A percentile compares a stretch with the other conserved stretches of the same genome.
These are phyloP conservation scores for Urocolius indicus DNA, from an alignment of 2,113 vertebrate species.

Conservation along the genomic window DNA sequence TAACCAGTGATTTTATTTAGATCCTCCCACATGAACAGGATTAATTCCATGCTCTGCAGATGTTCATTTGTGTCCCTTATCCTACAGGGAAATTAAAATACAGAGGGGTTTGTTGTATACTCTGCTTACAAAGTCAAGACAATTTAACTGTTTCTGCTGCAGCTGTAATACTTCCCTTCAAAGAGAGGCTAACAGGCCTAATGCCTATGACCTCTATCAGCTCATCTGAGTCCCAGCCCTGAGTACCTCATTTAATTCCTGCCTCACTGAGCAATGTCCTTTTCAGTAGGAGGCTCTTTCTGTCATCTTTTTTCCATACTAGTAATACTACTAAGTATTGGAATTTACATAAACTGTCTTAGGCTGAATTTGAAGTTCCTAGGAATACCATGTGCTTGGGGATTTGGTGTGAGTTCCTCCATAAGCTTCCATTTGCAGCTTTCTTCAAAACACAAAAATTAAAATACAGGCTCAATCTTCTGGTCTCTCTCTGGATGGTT, in stretches of 20 bases:
- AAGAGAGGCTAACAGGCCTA: not conserved
- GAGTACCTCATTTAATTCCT: not conserved
- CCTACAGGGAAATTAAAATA: not conserved
- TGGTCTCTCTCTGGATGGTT: not conserved
- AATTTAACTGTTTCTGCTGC: not conserved
- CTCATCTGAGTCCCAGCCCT: not conserved
- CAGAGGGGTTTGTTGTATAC: not conserved
- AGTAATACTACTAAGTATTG: not conserved
- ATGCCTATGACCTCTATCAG: not conserved
- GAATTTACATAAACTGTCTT: not conserved
- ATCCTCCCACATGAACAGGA: not conserved
- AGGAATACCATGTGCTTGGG: not conserved
- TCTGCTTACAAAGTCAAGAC: not conserved
- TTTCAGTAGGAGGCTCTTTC: not conserved
- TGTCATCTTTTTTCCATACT: not conserved
- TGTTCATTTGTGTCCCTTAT: not conserved
- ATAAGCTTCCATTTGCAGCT: not conserved
- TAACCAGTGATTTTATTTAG: conserved; percentile 15
- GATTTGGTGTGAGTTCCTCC: not conserved
- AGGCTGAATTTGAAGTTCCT: not conserved
- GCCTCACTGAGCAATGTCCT: not conserved
- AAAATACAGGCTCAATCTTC: not conserved
- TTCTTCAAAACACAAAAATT: not conserved
- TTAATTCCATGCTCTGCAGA: conserved; percentile 13
- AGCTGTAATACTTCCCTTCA: not conserved